These are phyloP conservation scores for Pseudomyrmex sp. DNA, from an alignment of 1,140 invertebrate species.

Conservation along the genomic window DNA sequence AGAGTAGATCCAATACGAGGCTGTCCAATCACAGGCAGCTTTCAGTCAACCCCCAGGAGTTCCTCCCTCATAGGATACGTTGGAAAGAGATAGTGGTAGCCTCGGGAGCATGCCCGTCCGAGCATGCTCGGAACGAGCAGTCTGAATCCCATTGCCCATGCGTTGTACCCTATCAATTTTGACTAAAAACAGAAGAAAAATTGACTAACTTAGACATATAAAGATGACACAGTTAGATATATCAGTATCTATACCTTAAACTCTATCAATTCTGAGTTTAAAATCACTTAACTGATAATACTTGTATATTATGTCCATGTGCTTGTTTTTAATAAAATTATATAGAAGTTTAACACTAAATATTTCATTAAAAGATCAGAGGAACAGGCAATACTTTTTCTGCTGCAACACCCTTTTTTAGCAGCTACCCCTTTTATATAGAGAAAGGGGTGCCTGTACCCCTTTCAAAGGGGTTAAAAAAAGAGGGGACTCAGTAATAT, in stretches of 20 bases:
- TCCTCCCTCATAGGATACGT: conserved; percentile 66
- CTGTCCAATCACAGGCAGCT: conserved; percentile 67
- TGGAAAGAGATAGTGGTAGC: conserved; percentile 72
- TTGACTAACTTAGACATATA: conserved; percentile 43
- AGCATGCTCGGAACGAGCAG: conserved; percentile 69
- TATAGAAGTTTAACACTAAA: conserved; percentile 6
- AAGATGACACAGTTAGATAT: conserved; percentile 2
- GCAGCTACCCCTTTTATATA: conserved; percentile 79
- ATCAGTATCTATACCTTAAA: not conserved
- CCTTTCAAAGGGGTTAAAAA: conserved; percentile 77
- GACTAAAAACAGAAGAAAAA: conserved; percentile 52
- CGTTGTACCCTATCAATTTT: conserved; percentile 64
- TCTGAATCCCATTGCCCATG: conserved; percentile 69
- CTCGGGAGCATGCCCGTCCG: conserved; percentile 52
- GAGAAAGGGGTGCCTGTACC: conserved; percentile 77
- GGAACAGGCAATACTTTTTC: conserved; percentile 62
- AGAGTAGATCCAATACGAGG: conserved; percentile 58
- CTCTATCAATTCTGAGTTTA: not conserved
- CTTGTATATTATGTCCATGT: not conserved
- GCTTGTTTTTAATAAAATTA: not conserved
- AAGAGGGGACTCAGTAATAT: conserved; percentile 47
- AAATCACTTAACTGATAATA: not conserved
- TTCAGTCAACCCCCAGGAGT: conserved; percentile 68
- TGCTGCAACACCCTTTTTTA: conserved; percentile 79
- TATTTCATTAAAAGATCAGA: not conserved